These are phyloP conservation scores for Carassius auratus DNA, from an alignment of 2,113 vertebrate genomes.

Conservation along the genomic window DNA sequence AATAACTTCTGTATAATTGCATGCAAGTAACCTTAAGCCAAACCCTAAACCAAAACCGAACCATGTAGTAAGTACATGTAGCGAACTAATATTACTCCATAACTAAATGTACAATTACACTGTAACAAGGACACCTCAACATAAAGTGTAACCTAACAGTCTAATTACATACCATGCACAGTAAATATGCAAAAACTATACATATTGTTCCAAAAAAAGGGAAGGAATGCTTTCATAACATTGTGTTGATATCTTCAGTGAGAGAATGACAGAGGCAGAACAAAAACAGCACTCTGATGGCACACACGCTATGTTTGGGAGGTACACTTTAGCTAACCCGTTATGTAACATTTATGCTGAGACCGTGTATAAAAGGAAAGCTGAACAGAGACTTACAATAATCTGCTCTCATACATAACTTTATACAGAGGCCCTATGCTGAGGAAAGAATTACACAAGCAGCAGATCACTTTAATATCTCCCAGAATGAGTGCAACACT, in stretches of 20 bases:
- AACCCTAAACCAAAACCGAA: no score
- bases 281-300: slow-evolving; percentile 12
- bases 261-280: slow-evolving; percentile 1
- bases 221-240: neutral
- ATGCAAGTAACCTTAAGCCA: no score
- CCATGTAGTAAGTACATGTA: no score
- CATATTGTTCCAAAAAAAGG: neutral
- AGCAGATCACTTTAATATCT: slow-evolving; percentile 5
- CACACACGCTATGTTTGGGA: slow-evolving; percentile 27
- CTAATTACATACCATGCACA: neutral
- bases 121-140: no score
- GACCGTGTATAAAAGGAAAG: neutral
- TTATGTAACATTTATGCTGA: slow-evolving; percentile 39
- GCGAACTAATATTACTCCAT: no score
- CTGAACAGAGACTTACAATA: neutral
- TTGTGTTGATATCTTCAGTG: neutral
- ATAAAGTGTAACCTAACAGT: neutral
- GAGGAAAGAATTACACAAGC: neutral
- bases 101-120: no score
- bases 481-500: neutral
- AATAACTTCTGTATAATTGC: no score
- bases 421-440: neutral
- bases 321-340: neutral
- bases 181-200: neutral
- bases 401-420: neutral